Conservation (phyloP, 1,140 invertebrate genomes). For the Apis mellifera region Amel_HAv3.1 CM009932.2:12128501-12129000, state of each 20-base stretch:
- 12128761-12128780: slow-evolving; percentile 62
- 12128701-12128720: slow-evolving; percentile 51
- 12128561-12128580: slow-evolving; percentile 38
- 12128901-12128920: neutral
- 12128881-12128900: neutral
- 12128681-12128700: slow-evolving; percentile 46
- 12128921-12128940: neutral
- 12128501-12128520: neutral
- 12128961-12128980: neutral
- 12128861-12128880: slow-evolving; percentile 54
- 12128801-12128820: slow-evolving; percentile 66
- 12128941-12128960: too few relatives aligned
- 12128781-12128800: slow-evolving; percentile 70
- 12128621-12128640: slow-evolving; percentile 43
- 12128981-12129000: neutral
- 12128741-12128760: slow-evolving; percentile 57
- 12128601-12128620: slow-evolving; percentile 29
- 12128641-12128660: slow-evolving; percentile 55
- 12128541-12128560: slow-evolving; percentile 23
- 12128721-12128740: slow-evolving; percentile 55
- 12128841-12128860: slow-evolving; percentile 75
- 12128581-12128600: slow-evolving; percentile 29
- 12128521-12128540: slow-evolving; percentile 23
- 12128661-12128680: slow-evolving; percentile 50
- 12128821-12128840: slow-evolving; percentile 69